A percentile compares a stretch with the other conserved stretches of the same genome.
These are phyloP conservation scores for Poecilia velifera DNA, from an alignment of 2,797 vertebrate genomes.

Conservation along the genomic window DNA sequence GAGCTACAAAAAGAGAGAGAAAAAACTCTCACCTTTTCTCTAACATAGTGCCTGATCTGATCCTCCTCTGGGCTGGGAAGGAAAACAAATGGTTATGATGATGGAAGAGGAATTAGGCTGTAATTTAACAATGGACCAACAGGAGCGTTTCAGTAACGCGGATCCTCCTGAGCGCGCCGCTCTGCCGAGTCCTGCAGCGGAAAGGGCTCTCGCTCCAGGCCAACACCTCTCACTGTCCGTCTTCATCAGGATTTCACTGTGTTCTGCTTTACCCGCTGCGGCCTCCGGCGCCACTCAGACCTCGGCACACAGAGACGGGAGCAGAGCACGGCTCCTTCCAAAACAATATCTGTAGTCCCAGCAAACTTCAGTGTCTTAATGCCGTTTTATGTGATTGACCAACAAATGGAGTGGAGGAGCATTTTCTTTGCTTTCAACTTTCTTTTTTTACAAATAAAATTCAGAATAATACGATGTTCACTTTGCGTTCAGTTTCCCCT, in stretches of 20 bases:
- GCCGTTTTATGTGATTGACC: neutral
- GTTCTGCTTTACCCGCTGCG: conserved; percentile 56
- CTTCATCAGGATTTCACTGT: conserved; percentile 69
- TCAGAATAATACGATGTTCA: neutral
- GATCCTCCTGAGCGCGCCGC: conserved; percentile 22
- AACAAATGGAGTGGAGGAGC: neutral
- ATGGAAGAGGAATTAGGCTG: conserved; percentile 79
- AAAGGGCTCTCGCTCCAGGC: conserved; percentile 60
- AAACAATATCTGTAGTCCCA: neutral
- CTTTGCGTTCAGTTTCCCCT: neutral
- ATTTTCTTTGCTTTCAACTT: neutral
- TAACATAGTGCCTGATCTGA: conserved; percentile 6
- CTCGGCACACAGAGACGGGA: neutral
- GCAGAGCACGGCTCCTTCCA: neutral
- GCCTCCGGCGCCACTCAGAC: conserved; percentile 24
- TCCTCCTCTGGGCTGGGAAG: conserved; percentile 48
- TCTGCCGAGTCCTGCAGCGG: conserved; percentile 44
- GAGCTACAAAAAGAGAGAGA: conserved; percentile 26
- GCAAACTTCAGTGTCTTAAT: neutral
- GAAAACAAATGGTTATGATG: conserved; percentile 81
- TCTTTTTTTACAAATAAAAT: neutral
- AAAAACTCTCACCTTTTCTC: conserved; percentile 16
- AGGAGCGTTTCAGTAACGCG: conserved; percentile 60
- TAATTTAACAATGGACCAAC: conserved; percentile 72
- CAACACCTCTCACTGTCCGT: conserved; percentile 75